Conservation (phyloP, 2,888 invertebrate genomes). For the Spilosoma lubricipeda region DNA sequence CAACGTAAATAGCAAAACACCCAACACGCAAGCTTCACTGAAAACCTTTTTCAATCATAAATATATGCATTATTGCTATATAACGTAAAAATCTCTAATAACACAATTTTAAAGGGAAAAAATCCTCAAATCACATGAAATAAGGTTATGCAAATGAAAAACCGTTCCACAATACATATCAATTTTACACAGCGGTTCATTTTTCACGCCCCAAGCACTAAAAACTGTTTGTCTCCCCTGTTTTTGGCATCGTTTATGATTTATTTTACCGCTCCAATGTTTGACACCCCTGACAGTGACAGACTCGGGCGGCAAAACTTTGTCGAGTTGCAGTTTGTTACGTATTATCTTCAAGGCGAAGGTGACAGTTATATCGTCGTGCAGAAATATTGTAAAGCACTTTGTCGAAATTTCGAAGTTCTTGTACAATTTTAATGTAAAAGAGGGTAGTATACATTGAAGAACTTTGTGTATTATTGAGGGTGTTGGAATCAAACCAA, state of each 20-base stretch:
- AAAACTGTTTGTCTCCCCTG: conserved; percentile 48
- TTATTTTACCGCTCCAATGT: conserved; percentile 44
- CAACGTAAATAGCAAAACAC: no score
- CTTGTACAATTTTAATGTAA: background rate
- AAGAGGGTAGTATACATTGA: no score
- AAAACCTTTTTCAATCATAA: background rate
- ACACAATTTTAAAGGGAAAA: background rate
- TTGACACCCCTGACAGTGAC: conserved; percentile 54
- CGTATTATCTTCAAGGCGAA: conserved; percentile 16
- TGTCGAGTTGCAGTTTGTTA: conserved; percentile 34
- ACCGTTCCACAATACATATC: conserved; percentile 32
- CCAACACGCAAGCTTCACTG: no score
- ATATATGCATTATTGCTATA: background rate
- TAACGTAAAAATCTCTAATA: background rate
- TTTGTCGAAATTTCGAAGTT: background rate
- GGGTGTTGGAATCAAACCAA: no score
- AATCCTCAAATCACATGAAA: conserved; percentile 25
- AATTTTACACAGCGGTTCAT: conserved; percentile 42
- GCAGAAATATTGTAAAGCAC: background rate
- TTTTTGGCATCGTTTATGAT: conserved; percentile 51
- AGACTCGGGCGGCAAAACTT: conserved; percentile 43
- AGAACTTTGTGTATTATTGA: background rate
- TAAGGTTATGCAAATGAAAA: conserved; percentile 29
- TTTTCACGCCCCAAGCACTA: conserved; percentile 41
- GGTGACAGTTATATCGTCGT: background rate